Conservation (phyloP, 2,888 invertebrate species). For the Heliconius aoede region DNA sequence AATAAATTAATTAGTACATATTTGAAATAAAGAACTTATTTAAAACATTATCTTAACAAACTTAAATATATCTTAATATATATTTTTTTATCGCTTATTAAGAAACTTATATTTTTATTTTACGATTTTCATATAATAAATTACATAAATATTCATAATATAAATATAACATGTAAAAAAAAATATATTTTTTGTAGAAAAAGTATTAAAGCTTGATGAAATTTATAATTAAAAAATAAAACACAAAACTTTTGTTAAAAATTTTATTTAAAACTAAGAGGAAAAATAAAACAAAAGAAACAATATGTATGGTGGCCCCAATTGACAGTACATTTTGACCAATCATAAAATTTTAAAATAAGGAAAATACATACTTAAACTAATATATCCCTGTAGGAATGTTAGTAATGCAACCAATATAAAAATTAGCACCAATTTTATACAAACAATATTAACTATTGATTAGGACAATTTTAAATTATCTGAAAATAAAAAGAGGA, state of each 20-base stretch:
- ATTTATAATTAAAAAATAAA: too few species aligned
- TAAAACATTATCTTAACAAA: background rate
- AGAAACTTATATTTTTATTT: too few species aligned
- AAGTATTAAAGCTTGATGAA: too few species aligned
- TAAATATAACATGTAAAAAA: too few species aligned
- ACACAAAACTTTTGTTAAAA: conserved; percentile 19
- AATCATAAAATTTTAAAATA: conserved; percentile 31
- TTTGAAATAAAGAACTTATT: background rate
- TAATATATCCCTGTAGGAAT: conserved; percentile 31
- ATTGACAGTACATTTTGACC: conserved; percentile 42
- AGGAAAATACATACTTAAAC: conserved; percentile 10
- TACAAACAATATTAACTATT: conserved; percentile 29
- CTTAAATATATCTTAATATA: too few species aligned
- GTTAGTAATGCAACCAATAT: conserved; percentile 37
- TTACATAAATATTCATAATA: too few species aligned
- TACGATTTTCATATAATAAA: too few species aligned
- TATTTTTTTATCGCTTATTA: too few species aligned
- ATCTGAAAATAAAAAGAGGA: background rate
- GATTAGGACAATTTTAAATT: background rate
- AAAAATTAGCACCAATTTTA: conserved; percentile 41
- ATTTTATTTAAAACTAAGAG: conserved; percentile 43
- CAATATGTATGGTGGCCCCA: conserved; percentile 44
- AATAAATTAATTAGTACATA: too few species aligned
- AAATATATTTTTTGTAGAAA: too few species aligned
- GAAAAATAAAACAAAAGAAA: conserved; percentile 29